phyloP scores from a whole-genome alignment of 2,113 vertebrate species.

The Micronycteris hirsuta region DNA sequence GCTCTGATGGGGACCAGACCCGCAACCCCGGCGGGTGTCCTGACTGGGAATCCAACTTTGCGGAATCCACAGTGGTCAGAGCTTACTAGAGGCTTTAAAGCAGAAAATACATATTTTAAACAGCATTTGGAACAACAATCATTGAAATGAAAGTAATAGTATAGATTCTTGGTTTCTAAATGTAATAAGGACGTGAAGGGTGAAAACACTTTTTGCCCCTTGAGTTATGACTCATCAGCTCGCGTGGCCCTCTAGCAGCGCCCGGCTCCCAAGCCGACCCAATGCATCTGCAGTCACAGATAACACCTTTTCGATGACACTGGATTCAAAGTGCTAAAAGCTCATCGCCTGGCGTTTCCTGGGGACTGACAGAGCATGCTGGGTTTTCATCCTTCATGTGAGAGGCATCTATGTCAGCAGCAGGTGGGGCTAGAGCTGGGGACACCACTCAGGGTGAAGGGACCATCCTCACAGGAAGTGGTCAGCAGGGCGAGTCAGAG shows the following conservation, averaged over 20 bases:
- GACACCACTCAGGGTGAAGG: not conserved
- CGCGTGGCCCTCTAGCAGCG: not conserved
- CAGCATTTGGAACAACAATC: not conserved
- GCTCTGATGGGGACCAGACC: too few species aligned
- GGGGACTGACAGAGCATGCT: not conserved
- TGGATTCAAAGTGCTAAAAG: constrained; percentile 19
- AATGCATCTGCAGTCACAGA: not conserved
- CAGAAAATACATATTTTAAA: constrained; percentile 1
- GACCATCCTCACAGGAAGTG: not conserved
- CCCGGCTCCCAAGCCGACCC: not conserved
- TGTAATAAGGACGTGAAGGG: not conserved
- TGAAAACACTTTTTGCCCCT: not conserved
- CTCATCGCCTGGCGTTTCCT: not conserved
- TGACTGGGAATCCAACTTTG: too few species aligned
- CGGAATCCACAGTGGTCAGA: too few species aligned
- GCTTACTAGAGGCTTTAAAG: not conserved
- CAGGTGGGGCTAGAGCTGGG: not conserved
- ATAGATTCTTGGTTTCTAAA: not conserved
- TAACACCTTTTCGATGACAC: not conserved
- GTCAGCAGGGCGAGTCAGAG: not conserved
- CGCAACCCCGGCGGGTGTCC: too few species aligned
- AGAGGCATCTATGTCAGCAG: not conserved
- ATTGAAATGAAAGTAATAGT: not conserved
- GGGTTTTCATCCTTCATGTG: too few species aligned
- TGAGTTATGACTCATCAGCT: not conserved